These are phyloP conservation scores for Nymphalis io DNA, from an alignment of 1,140 invertebrate genomes.

Conservation along the genomic window DNA sequence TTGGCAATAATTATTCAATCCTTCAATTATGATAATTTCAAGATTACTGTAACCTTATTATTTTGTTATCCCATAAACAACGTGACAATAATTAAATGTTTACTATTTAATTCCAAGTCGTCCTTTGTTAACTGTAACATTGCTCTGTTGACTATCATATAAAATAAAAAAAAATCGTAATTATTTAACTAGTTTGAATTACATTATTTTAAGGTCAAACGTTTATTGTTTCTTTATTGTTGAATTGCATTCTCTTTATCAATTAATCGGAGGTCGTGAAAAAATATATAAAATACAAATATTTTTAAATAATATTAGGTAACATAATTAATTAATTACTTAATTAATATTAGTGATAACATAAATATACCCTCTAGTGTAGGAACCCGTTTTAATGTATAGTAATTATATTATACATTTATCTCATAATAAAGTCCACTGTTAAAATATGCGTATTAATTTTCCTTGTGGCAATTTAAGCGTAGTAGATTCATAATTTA, in stretches of 20 bases:
- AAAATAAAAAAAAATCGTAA: not conserved
- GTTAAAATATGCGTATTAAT: not conserved
- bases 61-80: not conserved
- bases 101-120: not conserved
- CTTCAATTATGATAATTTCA: constrained; percentile 18
- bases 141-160: not conserved
- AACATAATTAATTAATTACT: too few species aligned
- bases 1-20: constrained; percentile 20
- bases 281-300: not conserved
- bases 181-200: not conserved
- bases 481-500: constrained; percentile 24
- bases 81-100: not conserved
- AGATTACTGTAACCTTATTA: constrained; percentile 10
- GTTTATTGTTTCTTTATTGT: not conserved
- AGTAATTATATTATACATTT: constrained; percentile 14
- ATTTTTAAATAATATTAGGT: not conserved
- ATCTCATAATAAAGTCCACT: not conserved
- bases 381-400: not conserved
- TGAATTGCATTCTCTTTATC: not conserved
- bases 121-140: not conserved
- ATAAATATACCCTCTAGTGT: not conserved
- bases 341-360: too few species aligned
- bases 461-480: constrained; percentile 29
- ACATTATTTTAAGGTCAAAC: constrained; percentile 1
- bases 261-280: not conserved